phyloP scores from a whole-genome alignment of 2,797 vertebrate genomes.

The Crossoptilon crossoptilon region DNA sequence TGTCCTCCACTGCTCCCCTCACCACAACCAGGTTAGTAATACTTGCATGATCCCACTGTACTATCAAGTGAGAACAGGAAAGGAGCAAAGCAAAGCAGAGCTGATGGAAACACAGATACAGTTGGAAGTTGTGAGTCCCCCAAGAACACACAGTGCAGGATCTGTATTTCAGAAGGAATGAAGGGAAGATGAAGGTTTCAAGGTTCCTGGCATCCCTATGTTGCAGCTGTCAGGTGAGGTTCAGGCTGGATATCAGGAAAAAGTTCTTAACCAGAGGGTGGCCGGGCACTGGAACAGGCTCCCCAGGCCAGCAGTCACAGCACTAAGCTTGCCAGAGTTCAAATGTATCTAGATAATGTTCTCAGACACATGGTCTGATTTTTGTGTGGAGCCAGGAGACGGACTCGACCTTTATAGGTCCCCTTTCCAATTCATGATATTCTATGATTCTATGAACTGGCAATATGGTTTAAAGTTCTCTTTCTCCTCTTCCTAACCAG shows the following conservation, averaged over 20 bases:
- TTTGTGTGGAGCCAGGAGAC: too few species aligned
- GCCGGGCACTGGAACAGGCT: too few species aligned
- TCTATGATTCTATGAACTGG: background rate
- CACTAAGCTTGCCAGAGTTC: too few species aligned
- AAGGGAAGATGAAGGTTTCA: background rate
- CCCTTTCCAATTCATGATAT: too few species aligned
- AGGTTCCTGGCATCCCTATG: background rate
- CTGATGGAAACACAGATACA: rapidly evolving
- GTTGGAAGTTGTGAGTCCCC: background rate
- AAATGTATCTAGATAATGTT: too few species aligned
- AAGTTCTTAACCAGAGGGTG: too few species aligned
- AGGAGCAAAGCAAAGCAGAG: background rate
- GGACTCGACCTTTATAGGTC: too few species aligned
- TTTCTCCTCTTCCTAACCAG: background rate
- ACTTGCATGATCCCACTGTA: background rate
- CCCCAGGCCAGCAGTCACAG: too few species aligned
- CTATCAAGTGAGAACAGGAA: background rate
- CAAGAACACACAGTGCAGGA: background rate
- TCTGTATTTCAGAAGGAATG: background rate
- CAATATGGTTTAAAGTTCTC: background rate
- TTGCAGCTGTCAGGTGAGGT: background rate
- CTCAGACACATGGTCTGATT: too few species aligned
- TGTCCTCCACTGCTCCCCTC: background rate
- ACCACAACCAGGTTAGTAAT: background rate
- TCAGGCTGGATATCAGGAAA: too few species aligned